A percentile compares a stretch with the other conserved stretches of the same genome.
Evolutionary conservation across 2,888 invertebrate species (phyloP).

Genomic region (Helobdella robusta): DNA sequence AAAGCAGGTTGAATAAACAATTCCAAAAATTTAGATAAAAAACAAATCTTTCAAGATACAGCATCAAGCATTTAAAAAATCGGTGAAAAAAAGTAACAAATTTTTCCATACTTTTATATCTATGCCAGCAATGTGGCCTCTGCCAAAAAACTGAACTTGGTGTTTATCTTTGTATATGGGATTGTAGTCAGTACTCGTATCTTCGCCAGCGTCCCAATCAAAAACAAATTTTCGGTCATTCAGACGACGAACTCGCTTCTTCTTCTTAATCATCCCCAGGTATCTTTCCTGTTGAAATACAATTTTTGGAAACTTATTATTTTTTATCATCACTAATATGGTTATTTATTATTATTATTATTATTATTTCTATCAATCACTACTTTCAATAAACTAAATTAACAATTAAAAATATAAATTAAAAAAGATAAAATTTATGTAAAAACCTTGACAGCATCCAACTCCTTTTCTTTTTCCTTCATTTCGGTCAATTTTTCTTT

Average conservation of each 20-base stretch:
- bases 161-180: conserved; percentile 89
- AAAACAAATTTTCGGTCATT: conserved; percentile 99
- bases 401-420: no score
- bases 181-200: conserved; percentile 95
- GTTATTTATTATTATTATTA: no score
- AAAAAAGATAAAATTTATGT: no score
- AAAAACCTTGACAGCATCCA: conserved; percentile 82
- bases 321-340: no score
- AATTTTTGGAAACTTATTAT: no score
- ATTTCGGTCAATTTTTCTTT: conserved; percentile 40
- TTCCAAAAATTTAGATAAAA: no score
- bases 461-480: conserved; percentile 82
- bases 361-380: no score
- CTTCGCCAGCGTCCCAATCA: conserved; percentile 98
- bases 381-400: no score
- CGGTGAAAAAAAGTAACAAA: no score
- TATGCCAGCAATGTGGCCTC: conserved; percentile 94
- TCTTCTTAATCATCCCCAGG: conserved; percentile 75
- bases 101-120: conserved; percentile 79
- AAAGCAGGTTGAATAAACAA: no score
- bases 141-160: conserved; percentile 78
- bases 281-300: conserved; percentile 67
- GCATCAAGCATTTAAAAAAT: no score
- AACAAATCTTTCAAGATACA: no score
- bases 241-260: conserved; percentile 76